Evolutionary conservation across 2,113 vertebrate genomes (phyloP).

Genomic region (Sarotherodon lohbergeri): DNA sequence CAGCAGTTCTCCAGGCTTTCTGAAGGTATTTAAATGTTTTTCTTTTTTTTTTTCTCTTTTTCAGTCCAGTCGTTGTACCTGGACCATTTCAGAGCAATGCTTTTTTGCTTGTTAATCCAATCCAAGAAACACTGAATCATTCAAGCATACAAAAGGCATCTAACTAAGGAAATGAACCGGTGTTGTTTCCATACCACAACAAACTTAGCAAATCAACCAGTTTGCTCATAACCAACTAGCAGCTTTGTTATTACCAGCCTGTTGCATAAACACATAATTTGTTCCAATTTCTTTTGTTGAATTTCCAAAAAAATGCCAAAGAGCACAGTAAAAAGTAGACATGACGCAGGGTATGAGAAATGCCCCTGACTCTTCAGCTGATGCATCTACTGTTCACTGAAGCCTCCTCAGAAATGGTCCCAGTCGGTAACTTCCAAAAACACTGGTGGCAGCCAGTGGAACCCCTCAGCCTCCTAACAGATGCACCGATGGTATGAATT

Average conservation of each 20-base stretch:
- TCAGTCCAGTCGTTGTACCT: background rate
- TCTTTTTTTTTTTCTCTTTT: background rate
- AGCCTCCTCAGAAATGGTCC: background rate
- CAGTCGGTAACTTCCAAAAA: accelerated
- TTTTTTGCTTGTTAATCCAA: background rate
- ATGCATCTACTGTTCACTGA: background rate
- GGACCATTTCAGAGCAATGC: background rate
- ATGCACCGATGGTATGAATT: background rate
- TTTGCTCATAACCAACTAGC: background rate
- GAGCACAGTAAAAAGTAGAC: background rate
- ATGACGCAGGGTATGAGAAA: background rate
- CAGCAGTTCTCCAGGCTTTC: background rate
- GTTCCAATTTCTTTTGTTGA: background rate
- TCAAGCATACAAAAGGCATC: background rate
- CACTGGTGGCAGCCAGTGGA: background rate
- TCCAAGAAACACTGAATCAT: background rate
- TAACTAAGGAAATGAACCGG: background rate
- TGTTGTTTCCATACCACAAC: background rate
- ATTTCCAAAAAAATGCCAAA: background rate
- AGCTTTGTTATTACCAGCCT: background rate
- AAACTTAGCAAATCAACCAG: background rate
- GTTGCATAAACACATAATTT: background rate
- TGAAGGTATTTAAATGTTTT: background rate
- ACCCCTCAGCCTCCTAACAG: background rate
- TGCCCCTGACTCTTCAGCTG: background rate